Conservation (phyloP, 2,888 invertebrate species). For the Apamea crenata region DNA sequence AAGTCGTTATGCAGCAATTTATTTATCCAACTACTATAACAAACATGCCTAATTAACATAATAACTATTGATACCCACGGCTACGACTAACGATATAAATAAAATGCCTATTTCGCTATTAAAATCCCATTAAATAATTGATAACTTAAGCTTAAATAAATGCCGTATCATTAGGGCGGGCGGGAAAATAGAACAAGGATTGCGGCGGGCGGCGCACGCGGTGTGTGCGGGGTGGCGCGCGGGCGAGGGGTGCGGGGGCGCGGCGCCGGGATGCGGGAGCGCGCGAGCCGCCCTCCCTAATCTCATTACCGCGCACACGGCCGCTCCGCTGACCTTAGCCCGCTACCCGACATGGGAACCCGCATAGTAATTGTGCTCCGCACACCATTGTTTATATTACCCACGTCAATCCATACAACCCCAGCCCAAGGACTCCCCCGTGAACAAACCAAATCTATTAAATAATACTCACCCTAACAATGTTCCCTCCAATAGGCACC, state of each 20-base stretch:
- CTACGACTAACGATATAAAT: background rate
- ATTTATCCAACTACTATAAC: background rate
- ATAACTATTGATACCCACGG: background rate
- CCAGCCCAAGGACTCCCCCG: slow-evolving; percentile 11
- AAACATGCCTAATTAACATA: background rate
- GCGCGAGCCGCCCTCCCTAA: slow-evolving; percentile 77
- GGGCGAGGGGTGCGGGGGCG: slow-evolving; percentile 47
- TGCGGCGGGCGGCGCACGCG: slow-evolving; percentile 66
- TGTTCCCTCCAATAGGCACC: slow-evolving; percentile 54
- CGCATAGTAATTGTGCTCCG: slow-evolving; percentile 66
- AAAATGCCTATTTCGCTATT: background rate
- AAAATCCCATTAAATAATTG: slow-evolving; percentile 17
- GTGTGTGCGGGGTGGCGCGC: slow-evolving; percentile 39
- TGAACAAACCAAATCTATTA: slow-evolving; percentile 31
- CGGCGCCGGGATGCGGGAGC: slow-evolving; percentile 66
- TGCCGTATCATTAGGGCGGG: slow-evolving; percentile 66
- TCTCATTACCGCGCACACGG: slow-evolving; percentile 81
- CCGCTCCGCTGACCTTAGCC: slow-evolving; percentile 79
- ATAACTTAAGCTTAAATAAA: slow-evolving; percentile 53
- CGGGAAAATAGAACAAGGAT: slow-evolving; percentile 75
- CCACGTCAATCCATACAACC: slow-evolving; percentile 32
- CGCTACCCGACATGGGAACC: slow-evolving; percentile 75
- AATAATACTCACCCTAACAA: slow-evolving; percentile 63
- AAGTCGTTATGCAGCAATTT: background rate
- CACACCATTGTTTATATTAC: slow-evolving; percentile 61